Base-by-base conservation (phyloP, 1,140 invertebrate genomes). In the Plutomurus gul region DNA sequence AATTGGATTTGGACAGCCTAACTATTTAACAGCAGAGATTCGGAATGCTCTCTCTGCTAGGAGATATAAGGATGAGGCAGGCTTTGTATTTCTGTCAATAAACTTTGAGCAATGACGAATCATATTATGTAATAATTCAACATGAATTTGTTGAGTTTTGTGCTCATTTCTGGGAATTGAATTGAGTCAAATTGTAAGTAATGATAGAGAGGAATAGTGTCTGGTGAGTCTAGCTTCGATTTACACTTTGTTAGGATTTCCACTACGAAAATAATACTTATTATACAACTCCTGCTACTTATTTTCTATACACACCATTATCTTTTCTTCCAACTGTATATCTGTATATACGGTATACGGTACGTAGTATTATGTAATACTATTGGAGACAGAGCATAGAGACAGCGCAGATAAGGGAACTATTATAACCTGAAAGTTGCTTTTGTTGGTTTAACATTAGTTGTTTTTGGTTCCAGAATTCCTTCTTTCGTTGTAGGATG, bases 101-200 rank as follows among this genome's bases (percentile, higher is more conserved):
- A 49, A 49, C 46, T 18, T 18, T 13, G 25, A 65, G 56, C 56
- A 65, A 65, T 65, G 56, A 65, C 56, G 30, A 65, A 65, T 65
- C 56, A 65, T 36, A 60, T 60, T 60, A 65, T n/a, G n/a, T n/a
- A 33, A 33, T n/a, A 43, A 65, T 65, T 33, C 30, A 27, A 60
- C 27, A 22, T 25, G n/a, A n/a, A n/a, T n/a, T 60, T 25, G 30
- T 56, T 11, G 8, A 56, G 39, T 43, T 43, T 43, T 7, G n/a
- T 13, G 39, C n/a, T 43, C 39, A 43, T 43, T 43, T n/a, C 39
- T 43, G n/a, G 39, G n/a, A 43, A 43, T 43, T 2, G 39, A 10
- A 43, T 43, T 43, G 39, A 43, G n/a, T 43, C n/a, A 43, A 13
- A n/a, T 13, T n/a, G 11, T 10, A 13, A 3, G 39, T 43, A 43